Percentiles rank a stretch among this genome's conserved stretches.
These are phyloP conservation scores for Delia radicum DNA, from an alignment of 1,140 invertebrate species.

Conservation along the genomic window DNA sequence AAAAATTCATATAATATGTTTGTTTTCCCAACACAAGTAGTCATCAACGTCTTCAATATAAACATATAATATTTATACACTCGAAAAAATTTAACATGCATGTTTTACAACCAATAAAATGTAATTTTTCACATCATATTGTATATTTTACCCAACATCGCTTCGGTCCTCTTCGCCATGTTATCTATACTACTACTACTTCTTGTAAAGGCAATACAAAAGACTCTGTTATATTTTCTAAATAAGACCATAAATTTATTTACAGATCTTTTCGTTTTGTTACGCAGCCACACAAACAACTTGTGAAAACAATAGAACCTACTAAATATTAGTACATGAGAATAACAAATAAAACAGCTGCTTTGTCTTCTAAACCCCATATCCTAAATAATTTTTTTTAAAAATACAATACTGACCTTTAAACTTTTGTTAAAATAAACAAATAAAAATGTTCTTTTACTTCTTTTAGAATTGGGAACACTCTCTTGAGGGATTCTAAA, in stretches of 20 bases:
- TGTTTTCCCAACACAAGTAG: background rate
- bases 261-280: background rate
- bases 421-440: background rate
- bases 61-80: background rate
- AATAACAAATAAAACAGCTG: background rate
- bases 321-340: too few species aligned
- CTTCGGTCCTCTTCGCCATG: too few species aligned
- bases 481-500: background rate
- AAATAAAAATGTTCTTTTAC: background rate
- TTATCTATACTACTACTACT: background rate
- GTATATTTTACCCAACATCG: background rate
- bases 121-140: slow-evolving; percentile 30
- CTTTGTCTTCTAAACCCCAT: background rate
- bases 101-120: slow-evolving; percentile 31
- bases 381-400: background rate
- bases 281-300: background rate
- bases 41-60: background rate
- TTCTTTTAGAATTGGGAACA: background rate
- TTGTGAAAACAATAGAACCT: background rate
- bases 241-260: background rate
- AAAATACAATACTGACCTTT: background rate
- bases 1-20: background rate
- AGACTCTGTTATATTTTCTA: background rate
- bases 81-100: background rate
- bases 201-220: background rate